These are phyloP conservation scores for Dryococelus australis DNA, from an alignment of 2,888 invertebrate species.

Conservation along the genomic window DNA sequence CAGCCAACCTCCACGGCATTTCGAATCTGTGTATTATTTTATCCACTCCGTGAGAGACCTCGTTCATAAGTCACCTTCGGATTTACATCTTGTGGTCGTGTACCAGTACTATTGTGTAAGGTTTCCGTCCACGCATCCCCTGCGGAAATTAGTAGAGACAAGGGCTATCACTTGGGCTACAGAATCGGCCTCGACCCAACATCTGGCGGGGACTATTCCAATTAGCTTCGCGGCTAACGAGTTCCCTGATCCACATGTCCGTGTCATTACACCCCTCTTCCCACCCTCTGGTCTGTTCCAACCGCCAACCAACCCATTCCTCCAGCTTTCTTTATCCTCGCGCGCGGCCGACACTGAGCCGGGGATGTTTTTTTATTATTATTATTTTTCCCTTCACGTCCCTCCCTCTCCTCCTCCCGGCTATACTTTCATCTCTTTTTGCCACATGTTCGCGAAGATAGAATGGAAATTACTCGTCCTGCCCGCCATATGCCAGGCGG, in stretches of 20 bases:
- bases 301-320: neutral
- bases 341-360: neutral
- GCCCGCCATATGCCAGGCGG: too few species aligned
- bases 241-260: neutral
- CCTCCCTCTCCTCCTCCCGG: neutral
- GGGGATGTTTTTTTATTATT: neutral
- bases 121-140: too few species aligned
- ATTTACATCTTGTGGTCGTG: too few species aligned
- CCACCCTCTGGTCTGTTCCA: neutral
- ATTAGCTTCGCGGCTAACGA: constrained; percentile 3
- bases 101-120: too few species aligned
- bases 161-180: neutral
- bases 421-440: neutral
- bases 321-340: neutral
- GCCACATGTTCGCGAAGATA: neutral
- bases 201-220: neutral
- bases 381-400: neutral
- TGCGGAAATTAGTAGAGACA: too few species aligned
- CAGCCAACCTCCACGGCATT: too few species aligned
- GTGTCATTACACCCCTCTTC: neutral
- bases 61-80: too few species aligned
- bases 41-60: too few species aligned
- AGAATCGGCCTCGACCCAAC: neutral
- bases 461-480: neutral
- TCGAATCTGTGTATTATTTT: too few species aligned